phyloP scores from a whole-genome alignment of 2,888 invertebrate genomes.

The Erpobdella octoculata region DNA sequence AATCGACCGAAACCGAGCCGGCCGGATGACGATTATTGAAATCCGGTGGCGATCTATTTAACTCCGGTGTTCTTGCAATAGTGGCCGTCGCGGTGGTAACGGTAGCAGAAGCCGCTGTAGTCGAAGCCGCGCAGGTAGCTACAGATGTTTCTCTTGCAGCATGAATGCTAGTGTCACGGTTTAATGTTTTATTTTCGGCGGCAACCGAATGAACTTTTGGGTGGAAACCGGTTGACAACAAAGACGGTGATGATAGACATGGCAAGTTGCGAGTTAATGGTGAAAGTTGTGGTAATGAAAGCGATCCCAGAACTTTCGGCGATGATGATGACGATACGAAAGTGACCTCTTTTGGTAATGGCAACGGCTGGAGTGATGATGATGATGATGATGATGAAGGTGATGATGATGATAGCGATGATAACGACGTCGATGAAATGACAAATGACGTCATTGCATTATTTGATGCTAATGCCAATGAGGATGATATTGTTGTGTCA shows the following conservation, averaged over 20 bases:
- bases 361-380: constrained; percentile 15
- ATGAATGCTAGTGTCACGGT: not conserved
- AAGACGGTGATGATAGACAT: not conserved
- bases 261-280: not conserved
- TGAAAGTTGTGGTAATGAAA: too few species aligned
- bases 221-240: not conserved
- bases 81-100: too few species aligned
- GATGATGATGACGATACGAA: not conserved
- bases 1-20: not conserved
- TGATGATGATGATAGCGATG: constrained; percentile 60
- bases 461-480: too few species aligned
- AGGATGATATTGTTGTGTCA: too few species aligned
- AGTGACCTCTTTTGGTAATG: not conserved
- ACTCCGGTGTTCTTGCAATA: not conserved
- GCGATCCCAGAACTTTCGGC: not conserved
- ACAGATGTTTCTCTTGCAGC: not conserved
- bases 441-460: not conserved
- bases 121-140: not conserved
- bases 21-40: not conserved
- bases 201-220: too few species aligned
- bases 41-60: not conserved
- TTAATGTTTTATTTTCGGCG: not conserved
- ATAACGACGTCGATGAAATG: not conserved
- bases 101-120: not conserved
- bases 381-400: constrained; percentile 46